Evolutionary conservation across 1,140 invertebrate species (phyloP).

Genomic region (Heliothis virescens): DNA sequence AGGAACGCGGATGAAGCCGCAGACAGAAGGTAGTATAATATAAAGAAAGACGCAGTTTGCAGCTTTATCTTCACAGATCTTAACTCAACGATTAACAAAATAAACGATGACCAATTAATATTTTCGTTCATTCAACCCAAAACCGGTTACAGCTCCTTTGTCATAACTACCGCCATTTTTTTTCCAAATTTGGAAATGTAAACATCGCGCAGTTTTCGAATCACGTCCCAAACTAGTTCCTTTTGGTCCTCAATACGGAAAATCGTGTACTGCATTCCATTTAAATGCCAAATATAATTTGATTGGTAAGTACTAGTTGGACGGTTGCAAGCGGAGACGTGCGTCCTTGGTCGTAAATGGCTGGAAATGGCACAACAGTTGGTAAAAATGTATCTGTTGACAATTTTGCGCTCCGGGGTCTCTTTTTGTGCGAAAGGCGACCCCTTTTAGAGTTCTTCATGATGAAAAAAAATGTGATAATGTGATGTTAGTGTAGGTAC

Average conservation of each 20-base stretch:
- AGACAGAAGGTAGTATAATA: too few species aligned
- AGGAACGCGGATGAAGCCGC: too few species aligned
- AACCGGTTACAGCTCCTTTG: background rate
- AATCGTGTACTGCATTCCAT: slow-evolving; percentile 33
- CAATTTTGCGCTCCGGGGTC: background rate
- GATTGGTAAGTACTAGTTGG: background rate
- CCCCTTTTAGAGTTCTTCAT: too few species aligned
- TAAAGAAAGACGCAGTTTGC: too few species aligned
- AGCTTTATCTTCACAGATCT: too few species aligned
- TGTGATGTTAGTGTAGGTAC: too few species aligned
- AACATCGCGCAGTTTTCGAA: background rate
- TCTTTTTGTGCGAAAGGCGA: too few species aligned
- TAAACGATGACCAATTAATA: background rate
- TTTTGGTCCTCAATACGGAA: slow-evolving; percentile 6
- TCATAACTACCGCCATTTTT: too few species aligned
- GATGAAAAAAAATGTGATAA: too few species aligned
- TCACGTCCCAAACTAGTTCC: background rate
- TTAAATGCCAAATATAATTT: slow-evolving; percentile 45
- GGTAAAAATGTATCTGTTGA: background rate
- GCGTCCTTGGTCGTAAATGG: background rate
- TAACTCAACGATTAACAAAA: too few species aligned
- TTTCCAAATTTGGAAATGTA: background rate
- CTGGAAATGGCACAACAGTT: background rate
- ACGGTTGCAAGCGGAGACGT: slow-evolving; percentile 9
- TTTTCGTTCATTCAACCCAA: background rate